phyloP scores from a whole-genome alignment of 1,140 invertebrate genomes.

The Bombus difficillimus region DNA sequence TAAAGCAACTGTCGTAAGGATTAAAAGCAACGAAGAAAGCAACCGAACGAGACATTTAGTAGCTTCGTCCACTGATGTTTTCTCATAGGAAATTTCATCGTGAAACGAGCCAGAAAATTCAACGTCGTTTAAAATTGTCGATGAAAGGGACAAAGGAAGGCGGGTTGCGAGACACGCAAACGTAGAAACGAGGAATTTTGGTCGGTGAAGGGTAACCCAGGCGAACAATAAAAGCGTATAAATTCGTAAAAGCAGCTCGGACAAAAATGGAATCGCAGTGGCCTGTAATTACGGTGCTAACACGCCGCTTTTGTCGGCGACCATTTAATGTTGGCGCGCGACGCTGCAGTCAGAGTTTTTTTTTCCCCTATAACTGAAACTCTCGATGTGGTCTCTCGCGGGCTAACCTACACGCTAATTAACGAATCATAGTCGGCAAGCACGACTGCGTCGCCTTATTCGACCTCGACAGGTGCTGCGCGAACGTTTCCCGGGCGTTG shows the following conservation, averaged over 20 bases:
- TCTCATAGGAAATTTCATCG: no score
- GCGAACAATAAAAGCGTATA: conserved; percentile 1
- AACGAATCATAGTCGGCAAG: conserved; percentile 59
- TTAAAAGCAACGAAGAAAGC: no score
- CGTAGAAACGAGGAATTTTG: conserved; percentile 3
- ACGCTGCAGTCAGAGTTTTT: no score
- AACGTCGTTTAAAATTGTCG: no score
- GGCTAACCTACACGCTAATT: conserved; percentile 54
- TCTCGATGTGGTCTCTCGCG: conserved; percentile 6
- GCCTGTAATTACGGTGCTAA: conserved; percentile 57
- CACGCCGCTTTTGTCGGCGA: conserved; percentile 45
- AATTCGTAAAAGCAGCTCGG: conserved; percentile 50
- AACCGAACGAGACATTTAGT: no score
- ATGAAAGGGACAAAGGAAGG: neutral
- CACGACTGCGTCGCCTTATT: conserved; percentile 39
- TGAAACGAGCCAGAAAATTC: no score
- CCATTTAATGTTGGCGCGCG: conserved; percentile 28
- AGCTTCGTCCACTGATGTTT: no score
- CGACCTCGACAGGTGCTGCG: conserved; percentile 45
- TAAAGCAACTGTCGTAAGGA: no score
- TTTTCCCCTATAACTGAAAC: neutral
- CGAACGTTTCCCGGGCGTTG: conserved; percentile 31
- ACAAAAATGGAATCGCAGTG: conserved; percentile 41
- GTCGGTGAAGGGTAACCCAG: conserved; percentile 23
- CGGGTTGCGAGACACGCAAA: neutral